Evolutionary conservation across 1,140 invertebrate species (phyloP).

Genomic region (Stegodyphus mimosarum): DNA sequence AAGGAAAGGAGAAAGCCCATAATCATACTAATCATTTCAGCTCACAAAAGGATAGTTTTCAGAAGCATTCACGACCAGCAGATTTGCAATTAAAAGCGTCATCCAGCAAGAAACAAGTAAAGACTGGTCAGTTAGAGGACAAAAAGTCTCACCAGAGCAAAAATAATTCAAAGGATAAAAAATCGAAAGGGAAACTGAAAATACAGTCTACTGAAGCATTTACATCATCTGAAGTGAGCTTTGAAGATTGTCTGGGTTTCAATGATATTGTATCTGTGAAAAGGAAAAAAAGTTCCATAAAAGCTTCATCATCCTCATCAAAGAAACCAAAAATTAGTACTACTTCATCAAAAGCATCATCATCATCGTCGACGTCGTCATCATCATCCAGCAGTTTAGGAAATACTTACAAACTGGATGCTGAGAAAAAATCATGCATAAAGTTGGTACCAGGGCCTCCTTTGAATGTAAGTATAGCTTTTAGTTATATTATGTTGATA

Average conservation of each 20-base stretch:
- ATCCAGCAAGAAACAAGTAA: not conserved
- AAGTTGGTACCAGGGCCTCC: no score
- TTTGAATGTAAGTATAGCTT: no score
- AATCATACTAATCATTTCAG: not conserved
- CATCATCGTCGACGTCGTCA: no score
- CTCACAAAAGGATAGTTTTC: not conserved
- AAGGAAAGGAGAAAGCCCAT: not conserved
- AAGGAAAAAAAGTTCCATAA: constrained; percentile 10
- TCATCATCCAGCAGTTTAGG: no score
- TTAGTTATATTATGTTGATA: no score
- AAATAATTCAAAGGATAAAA: not conserved
- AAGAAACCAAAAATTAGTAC: no score
- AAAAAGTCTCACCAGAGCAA: not conserved
- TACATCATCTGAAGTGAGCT: constrained; percentile 48
- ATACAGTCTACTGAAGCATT: constrained; percentile 28
- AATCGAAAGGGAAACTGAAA: not conserved
- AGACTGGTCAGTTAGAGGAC: not conserved
- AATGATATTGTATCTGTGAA: constrained; percentile 35
- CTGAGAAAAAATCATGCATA: no score
- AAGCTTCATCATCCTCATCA: no score
- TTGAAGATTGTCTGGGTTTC: constrained; percentile 54
- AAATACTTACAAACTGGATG: no score
- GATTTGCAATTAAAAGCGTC: constrained; percentile 2
- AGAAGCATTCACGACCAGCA: not conserved
- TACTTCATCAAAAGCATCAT: no score